Base-by-base conservation (phyloP, 2,113 vertebrate genomes). In the Leptobrachium leishanense region DNA sequence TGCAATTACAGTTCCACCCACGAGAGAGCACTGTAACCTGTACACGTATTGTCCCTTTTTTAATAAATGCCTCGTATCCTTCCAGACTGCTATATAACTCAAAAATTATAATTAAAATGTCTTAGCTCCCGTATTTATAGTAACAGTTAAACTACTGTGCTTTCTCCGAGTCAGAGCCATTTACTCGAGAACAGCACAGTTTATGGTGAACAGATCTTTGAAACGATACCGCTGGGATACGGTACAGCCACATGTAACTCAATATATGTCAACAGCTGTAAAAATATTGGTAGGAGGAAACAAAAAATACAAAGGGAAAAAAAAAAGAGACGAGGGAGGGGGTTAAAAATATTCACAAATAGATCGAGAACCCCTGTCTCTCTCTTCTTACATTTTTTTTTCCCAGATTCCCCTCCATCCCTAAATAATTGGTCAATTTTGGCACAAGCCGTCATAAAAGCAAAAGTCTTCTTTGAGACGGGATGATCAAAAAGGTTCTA, bases 241-340 rank as follows among this genome's bases (percentile, higher is more conserved):
- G 89, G 90, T 92, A 88, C 86, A 90, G 87, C 90, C 94, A 93
- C 91, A 92, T 88, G 94, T 94, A 96, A 96, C 94, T 94, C 89
- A 94, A 96, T 94, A 94, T 93, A 91, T 88, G 94, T 92, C 92
- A 94, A 93, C 95, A 96, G 94, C 94, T 95, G 95, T 93, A 93
- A 92, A 94, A 95, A 95, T 92, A 95, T 91, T 87, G 90, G 88
- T 88, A 85, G 86, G 86, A 90, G 87, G 82, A 89, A 90, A 85
- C 86, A 83, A 87, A 50, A 50, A 50, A 31, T 31, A 31, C 20
- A 31, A 31, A 31, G 20, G 20, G 20, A 31, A 31, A 31, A 31
- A 31, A 63, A 67, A 63, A 67, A 55, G 63, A 11, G 59, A 44
- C 20, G 73, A 42, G 59, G 12, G 46, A 57, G 62, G 62, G 10